Base-by-base conservation (phyloP, 2,888 invertebrate genomes). In the Nemotelus nigrinus region DNA sequence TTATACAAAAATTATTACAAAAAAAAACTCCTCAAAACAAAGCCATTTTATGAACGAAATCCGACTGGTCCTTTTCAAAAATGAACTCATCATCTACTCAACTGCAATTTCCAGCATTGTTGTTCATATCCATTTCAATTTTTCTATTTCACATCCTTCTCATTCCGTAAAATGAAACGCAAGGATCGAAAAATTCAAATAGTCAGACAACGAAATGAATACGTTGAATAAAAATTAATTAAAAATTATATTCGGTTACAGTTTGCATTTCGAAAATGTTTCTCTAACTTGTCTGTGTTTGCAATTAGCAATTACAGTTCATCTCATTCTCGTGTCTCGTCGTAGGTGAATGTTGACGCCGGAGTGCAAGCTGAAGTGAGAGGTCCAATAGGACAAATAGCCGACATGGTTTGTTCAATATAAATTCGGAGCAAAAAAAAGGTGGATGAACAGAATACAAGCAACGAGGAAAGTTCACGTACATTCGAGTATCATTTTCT, bases 161-260 rank as follows among this genome's bases (percentile, higher is more conserved):
- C 50, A 8, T 50, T 8, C 5, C 6, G 8, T 50, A 8, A 5
- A 50, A 5, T 50, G 50, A 50, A 50, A 50, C 50, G 50, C 1
- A 50, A 50, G 8, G 1, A 5, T 50, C 50, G 6, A 50, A 5
- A 25, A 25, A 25, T 25, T 25, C 25, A 50, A 50, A 50, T 50
- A 8, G 8, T 7, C 50, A 50, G 8, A 50, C 6, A 58, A n/a
- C 4, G 58, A 8, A 4, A 7, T n/a, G 25, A n/a, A n/a, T 8
- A 50, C 58, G 25, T n/a, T 4, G 58, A 58, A n/a, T n/a, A 58
- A 58, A 58, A 58, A 58, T 58, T 58, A 58, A 58, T 58, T 58
- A 58, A 58, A 58, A 58, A 58, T 58, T 58, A 58, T 25, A 58
- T 58, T 58, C 58, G 58, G 58, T 25, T 58, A 58, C 58, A 58